These are phyloP conservation scores for Urocitellus parryii DNA, from an alignment of 2,113 vertebrate species.

Conservation along the genomic window DNA sequence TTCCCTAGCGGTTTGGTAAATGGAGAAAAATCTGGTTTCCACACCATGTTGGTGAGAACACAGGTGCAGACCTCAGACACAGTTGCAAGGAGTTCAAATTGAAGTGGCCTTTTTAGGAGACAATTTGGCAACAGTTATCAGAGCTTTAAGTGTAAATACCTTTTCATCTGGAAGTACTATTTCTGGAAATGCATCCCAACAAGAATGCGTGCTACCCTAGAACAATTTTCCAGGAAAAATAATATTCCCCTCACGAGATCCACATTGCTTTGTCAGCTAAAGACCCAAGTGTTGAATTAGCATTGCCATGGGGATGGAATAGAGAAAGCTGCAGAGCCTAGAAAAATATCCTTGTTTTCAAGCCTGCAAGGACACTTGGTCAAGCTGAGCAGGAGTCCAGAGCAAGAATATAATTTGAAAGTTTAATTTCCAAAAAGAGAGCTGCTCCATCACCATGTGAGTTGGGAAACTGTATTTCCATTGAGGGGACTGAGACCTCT, in stretches of 20 bases:
- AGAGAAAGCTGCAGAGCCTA: neutral
- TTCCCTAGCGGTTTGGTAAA: neutral
- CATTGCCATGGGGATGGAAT: neutral
- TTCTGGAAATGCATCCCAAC: neutral
- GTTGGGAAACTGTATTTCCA: neutral
- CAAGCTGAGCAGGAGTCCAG: neutral
- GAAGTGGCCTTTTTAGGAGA: neutral
- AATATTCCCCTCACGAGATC: neutral
- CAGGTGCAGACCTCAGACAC: fast-evolving
- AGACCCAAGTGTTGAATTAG: neutral
- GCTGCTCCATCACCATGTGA: neutral
- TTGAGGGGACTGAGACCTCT: neutral
- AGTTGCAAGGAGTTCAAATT: neutral
- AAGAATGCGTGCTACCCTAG: neutral
- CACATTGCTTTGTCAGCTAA: neutral
- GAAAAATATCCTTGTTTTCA: neutral
- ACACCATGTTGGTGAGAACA: neutral
- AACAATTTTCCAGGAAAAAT: slow-evolving; percentile 8
- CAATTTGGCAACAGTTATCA: neutral
- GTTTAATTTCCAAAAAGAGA: neutral
- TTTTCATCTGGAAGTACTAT: neutral
- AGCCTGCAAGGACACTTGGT: neutral
- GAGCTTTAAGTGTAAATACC: neutral
- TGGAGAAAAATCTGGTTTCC: neutral
- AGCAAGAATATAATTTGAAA: neutral